A percentile compares a stretch with the other conserved stretches of the same genome.
Conservation (phyloP, 2,797 vertebrate genomes). For the Bufotes viridis region DNA sequence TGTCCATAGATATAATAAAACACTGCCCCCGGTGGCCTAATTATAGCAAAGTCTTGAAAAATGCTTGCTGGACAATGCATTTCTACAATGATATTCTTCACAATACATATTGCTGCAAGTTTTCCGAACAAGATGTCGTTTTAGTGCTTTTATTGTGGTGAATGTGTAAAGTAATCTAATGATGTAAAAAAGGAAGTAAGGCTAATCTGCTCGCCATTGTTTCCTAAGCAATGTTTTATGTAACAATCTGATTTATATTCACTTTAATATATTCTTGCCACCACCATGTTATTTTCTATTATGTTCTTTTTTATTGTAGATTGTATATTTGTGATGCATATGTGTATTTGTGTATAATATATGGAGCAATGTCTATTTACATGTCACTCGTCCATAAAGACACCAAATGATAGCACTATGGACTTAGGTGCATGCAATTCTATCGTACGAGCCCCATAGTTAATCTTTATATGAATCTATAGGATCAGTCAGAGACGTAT, state of each 20-base stretch:
- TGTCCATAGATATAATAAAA: slow-evolving; percentile 6
- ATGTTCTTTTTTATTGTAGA: neutral
- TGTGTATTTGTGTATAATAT: no score
- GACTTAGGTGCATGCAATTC: neutral
- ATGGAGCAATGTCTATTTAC: no score
- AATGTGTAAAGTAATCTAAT: neutral
- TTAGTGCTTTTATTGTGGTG: neutral
- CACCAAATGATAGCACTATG: neutral
- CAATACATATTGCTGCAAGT: neutral
- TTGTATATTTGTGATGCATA: neutral
- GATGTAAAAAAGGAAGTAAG: no score
- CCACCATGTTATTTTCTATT: neutral
- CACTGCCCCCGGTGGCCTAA: slow-evolving; percentile 1
- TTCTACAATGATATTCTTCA: neutral
- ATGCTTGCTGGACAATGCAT: slow-evolving; percentile 5
- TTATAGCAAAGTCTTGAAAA: neutral
- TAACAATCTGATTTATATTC: neutral
- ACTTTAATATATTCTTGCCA: neutral
- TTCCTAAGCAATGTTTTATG: neutral
- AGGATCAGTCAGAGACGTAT: no score
- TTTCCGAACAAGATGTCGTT: neutral
- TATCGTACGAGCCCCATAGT: neutral
- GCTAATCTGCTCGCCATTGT: neutral
- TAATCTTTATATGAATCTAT: neutral
- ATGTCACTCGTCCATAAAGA: neutral